Conservation (phyloP, 92 coral and sea anemone genomes). For the Pocillopora meandrina region DNA sequence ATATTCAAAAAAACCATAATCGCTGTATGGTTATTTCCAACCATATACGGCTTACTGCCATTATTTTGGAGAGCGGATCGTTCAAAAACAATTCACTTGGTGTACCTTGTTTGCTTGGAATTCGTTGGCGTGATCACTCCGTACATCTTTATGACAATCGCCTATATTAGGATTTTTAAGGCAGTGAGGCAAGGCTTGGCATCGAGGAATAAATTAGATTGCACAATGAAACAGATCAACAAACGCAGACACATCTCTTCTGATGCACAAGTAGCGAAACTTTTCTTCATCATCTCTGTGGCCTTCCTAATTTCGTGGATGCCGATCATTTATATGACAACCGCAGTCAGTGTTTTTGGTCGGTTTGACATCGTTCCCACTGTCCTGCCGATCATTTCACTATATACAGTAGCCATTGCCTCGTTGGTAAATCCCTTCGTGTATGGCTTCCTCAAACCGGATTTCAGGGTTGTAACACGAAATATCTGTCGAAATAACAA, state of each 20-base stretch:
- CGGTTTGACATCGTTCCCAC: conserved; percentile 56
- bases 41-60: conserved; percentile 52
- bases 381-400: conserved; percentile 40
- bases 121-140: conserved; percentile 70
- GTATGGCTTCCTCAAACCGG: conserved; percentile 78
- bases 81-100: conserved; percentile 40
- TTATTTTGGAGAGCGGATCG: conserved; percentile 59
- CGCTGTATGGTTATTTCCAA: conserved; percentile 64
- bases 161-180: conserved; percentile 56
- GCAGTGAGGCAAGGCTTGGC: conserved; percentile 50
- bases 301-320: conserved; percentile 71
- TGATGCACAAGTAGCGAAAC: conserved; percentile 67
- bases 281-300: conserved; percentile 57
- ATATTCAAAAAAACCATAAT: conserved; percentile 45
- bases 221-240: background rate
- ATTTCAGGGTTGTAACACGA: conserved; percentile 57
- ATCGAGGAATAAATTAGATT: conserved; percentile 21
- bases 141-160: conserved; percentile 49
- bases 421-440: conserved; percentile 72
- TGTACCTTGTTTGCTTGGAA: conserved; percentile 57
- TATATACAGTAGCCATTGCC: conserved; percentile 71
- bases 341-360: conserved; percentile 36
- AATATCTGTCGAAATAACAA: background rate
- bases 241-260: conserved; percentile 47
- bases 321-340: conserved; percentile 74